phyloP scores from a whole-genome alignment of 1,140 invertebrate genomes.

The Heliconius himera region DNA sequence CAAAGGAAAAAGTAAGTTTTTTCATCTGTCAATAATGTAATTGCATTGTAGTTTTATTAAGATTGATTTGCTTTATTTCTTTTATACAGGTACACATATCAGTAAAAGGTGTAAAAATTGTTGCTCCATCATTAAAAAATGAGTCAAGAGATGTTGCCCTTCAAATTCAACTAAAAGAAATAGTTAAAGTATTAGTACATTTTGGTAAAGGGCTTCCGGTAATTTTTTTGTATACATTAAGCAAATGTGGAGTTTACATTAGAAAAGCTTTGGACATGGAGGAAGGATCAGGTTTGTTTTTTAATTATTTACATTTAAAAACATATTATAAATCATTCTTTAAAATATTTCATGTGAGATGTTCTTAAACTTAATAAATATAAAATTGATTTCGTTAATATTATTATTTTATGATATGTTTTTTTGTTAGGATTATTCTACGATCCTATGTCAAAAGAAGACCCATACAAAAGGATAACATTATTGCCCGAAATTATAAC shows the following conservation, averaged over 20 bases:
- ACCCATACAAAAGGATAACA: conserved; percentile 89
- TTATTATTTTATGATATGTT: background rate
- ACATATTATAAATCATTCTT: background rate
- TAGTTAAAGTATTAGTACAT: conserved; percentile 88
- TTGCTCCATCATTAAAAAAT: conserved; percentile 85
- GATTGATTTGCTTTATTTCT: background rate
- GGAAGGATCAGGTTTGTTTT: conserved; percentile 83
- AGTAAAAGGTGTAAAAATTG: conserved; percentile 84
- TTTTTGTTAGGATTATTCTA: conserved; percentile 74
- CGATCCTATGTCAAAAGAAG: conserved; percentile 83
- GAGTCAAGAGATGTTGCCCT: conserved; percentile 82
- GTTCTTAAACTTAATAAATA: background rate
- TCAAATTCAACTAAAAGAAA: conserved; percentile 84
- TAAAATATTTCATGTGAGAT: background rate
- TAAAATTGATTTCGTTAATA: background rate
- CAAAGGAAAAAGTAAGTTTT: conserved; percentile 83
- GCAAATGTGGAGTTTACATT: conserved; percentile 85
- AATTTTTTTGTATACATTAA: conserved; percentile 89
- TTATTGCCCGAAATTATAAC: conserved; percentile 87
- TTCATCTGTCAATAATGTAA: conserved; percentile 19
- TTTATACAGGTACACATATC: conserved; percentile 83
- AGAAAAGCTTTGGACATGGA: conserved; percentile 87
- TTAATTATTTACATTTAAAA: conserved; percentile 16
- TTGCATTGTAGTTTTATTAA: background rate
- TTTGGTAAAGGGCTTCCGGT: conserved; percentile 88